These are phyloP conservation scores for Melipona bicolor DNA, from an alignment of 2,888 invertebrate species.

Conservation along the genomic window DNA sequence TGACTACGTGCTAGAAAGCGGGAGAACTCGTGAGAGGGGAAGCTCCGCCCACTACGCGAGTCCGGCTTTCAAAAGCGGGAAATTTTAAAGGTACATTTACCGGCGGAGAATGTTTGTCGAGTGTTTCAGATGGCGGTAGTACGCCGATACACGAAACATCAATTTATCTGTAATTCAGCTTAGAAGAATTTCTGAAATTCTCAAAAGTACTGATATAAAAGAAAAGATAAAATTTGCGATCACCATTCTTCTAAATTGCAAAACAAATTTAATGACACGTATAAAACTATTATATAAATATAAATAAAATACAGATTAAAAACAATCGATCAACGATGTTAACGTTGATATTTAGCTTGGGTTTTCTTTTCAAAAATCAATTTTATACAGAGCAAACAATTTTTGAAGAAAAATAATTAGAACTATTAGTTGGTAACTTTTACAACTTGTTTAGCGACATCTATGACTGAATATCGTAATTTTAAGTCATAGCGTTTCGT, in stretches of 20 bases:
- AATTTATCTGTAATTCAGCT: not conserved
- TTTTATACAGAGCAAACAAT: no score
- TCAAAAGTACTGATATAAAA: not conserved
- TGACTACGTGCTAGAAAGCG: constrained; percentile 64
- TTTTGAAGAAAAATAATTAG: not conserved
- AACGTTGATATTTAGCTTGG: not conserved
- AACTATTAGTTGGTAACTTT: not conserved
- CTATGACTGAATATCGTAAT: not conserved
- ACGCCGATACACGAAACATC: not conserved
- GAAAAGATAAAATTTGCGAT: not conserved
- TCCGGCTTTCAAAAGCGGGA: constrained; percentile 31
- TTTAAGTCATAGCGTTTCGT: not conserved
- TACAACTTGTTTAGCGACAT: constrained; percentile 41
- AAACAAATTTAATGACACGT: not conserved
- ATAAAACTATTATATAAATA: not conserved
- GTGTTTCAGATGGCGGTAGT: constrained; percentile 39
- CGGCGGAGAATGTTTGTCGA: constrained; percentile 28
- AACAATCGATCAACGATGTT: not conserved
- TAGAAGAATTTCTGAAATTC: not conserved
- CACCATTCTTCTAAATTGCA: not conserved
- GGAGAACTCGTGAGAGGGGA: constrained; percentile 27
- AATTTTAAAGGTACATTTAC: constrained; percentile 44
- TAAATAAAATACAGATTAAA: not conserved
- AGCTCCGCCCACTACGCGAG: constrained; percentile 66
- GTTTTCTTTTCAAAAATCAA: not conserved